Evolutionary conservation across 2,113 vertebrate genomes (phyloP).

Genomic region (Campylomormyrus tamandua): DNA sequence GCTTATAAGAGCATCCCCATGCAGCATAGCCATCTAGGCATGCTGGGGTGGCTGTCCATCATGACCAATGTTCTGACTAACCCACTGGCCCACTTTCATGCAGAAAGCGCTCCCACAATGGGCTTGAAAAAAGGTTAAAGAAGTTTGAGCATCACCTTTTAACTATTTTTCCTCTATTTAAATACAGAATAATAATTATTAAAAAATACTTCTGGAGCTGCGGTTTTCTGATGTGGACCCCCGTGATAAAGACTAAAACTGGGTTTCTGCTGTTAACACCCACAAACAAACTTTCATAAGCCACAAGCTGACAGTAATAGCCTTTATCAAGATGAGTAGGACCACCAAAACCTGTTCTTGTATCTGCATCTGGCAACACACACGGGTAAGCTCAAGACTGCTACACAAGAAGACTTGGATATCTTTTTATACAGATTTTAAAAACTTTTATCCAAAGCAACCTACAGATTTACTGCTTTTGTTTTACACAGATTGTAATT

Average conservation of each 20-base stretch:
- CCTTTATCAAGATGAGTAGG: not conserved
- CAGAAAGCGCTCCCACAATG: not conserved
- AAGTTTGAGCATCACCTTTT: not conserved
- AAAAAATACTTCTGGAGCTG: not conserved
- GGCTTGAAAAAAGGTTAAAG: not conserved
- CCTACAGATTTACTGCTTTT: not conserved
- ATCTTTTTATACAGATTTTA: not conserved
- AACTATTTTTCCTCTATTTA: not conserved
- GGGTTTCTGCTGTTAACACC: not conserved
- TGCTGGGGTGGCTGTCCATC: not conserved
- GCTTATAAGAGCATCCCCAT: not conserved
- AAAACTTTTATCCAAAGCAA: not conserved
- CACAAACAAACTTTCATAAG: not conserved
- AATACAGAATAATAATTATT: not conserved
- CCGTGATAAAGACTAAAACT: not conserved
- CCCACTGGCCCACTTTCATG: not conserved
- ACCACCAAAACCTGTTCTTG: not conserved
- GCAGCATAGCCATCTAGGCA: not conserved
- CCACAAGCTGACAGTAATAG: not conserved
- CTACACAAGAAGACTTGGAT: not conserved
- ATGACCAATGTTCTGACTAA: not conserved
- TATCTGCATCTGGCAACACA: not conserved
- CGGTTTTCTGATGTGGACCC: not conserved
- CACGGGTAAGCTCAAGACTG: not conserved
- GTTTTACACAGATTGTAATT: not conserved